Conservation (phyloP, 2,113 vertebrate genomes). For the Etheostoma cragini region DNA sequence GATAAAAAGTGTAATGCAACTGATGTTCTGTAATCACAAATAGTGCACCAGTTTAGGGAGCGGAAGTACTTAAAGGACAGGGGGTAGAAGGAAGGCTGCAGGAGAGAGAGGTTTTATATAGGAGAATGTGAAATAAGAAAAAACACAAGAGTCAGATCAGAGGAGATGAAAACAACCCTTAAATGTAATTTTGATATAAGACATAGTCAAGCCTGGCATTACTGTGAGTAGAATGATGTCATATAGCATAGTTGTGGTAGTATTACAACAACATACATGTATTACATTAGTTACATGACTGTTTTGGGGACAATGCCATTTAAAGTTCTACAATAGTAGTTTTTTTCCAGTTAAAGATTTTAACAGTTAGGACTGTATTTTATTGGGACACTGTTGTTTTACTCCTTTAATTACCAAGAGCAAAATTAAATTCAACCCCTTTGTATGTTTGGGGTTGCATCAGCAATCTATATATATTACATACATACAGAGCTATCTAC, state of each 20-base stretch:
- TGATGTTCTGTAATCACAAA: neutral
- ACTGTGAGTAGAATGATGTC: neutral
- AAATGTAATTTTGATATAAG: neutral
- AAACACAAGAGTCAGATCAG: conserved; percentile 16
- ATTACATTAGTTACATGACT: neutral
- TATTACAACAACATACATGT: neutral
- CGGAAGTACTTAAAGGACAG: neutral
- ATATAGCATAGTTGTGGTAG: neutral
- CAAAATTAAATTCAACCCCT: neutral
- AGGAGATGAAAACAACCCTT: conserved; percentile 2
- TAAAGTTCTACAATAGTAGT: neutral
- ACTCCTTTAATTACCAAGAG: conserved; percentile 8
- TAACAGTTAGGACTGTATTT: neutral
- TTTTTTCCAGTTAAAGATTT: neutral
- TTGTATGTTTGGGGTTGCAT: neutral
- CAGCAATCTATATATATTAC: neutral
- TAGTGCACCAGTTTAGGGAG: neutral
- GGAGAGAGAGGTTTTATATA: neutral
- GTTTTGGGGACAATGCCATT: neutral
- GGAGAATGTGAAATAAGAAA: conserved; percentile 30
- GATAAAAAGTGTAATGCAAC: neutral
- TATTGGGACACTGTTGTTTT: conserved; percentile 1
- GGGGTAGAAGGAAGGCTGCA: neutral
- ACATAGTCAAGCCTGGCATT: conserved; percentile 1
- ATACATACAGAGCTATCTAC: neutral